Evolutionary conservation across 2,113 vertebrate genomes (phyloP), one percentile per base, ranked within the genome.

Genomic region (Chionis minor): DNA sequence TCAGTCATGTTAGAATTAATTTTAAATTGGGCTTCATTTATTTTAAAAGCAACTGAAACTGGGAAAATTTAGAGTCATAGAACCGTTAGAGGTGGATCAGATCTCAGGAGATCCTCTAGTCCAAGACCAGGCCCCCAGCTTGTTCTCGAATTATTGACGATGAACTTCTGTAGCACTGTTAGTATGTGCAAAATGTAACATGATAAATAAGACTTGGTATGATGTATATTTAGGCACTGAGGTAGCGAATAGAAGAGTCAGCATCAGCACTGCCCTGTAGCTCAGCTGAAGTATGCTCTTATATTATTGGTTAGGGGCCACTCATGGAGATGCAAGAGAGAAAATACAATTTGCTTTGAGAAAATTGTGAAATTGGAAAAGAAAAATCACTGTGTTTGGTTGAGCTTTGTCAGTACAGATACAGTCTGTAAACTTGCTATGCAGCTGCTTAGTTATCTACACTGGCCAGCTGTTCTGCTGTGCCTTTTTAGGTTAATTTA

Each of bases 171-270:
- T 55, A 89, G 32, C 22, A n/a, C 54, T 24, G 21, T 30, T 58
- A 35, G 8, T 54, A n/a, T 15, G 8, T 62, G 27, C 55, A 69
- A 45, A 81, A 71, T 38, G 5, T 1, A 1, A 1, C 22, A 0
- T 26, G 58, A 19, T 59, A 47, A 47, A 15, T 30, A 42, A 12
- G 14, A 8, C 13, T 70, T 40, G 35, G 3, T 70, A 13, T 38
- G 26, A 78, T 77, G 22, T 28, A 27, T 40, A 5, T 87, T 79
- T 19, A 22, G 59, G 27, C 13, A 9, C 40, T 45, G 21, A 42
- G 44, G 8, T 47, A 62, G 23, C 32, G 45, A 66, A 12, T n/a
- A 44, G 44, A 78, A 81, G 42, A 78, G 8, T 21, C 22, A 16
- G 23, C 24, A 32, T 65, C 59, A 81, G 15, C n/a, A 32, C 12